Conservation (phyloP, 2,797 vertebrate genomes). For the Muraenolepis orangiensis region DNA sequence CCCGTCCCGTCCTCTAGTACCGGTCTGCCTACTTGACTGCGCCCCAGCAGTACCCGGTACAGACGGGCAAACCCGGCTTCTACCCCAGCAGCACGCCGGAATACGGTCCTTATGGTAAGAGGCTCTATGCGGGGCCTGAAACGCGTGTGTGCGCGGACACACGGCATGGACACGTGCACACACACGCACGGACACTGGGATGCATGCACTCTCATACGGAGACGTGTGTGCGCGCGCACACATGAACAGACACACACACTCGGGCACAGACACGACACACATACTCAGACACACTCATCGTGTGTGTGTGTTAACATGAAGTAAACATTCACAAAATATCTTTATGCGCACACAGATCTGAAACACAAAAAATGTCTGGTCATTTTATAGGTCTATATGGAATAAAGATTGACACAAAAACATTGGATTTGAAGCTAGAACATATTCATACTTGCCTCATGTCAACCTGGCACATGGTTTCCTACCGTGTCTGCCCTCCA, state of each 20-base stretch:
- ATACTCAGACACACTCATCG: too few species aligned
- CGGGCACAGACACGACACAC: not conserved
- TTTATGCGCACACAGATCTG: not conserved
- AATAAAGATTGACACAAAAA: too few species aligned
- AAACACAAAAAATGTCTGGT: not conserved
- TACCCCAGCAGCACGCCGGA: slow-evolving; percentile 92
- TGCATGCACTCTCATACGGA: too few species aligned
- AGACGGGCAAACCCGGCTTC: slow-evolving; percentile 85
- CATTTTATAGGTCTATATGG: not conserved
- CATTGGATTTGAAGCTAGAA: too few species aligned
- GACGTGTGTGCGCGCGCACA: too few species aligned
- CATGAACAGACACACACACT: too few species aligned
- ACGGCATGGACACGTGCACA: slow-evolving; percentile 11
- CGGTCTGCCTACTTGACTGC: slow-evolving; percentile 90
- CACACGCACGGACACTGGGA: too few species aligned
- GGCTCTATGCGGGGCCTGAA: slow-evolving; percentile 55
- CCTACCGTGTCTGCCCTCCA: not conserved
- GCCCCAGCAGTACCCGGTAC: slow-evolving; percentile 90
- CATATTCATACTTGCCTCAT: too few species aligned
- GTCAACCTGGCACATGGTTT: too few species aligned
- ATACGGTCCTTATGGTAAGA: slow-evolving; percentile 90
- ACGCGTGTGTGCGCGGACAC: not conserved
- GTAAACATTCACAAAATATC: too few species aligned
- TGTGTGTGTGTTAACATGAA: too few species aligned
- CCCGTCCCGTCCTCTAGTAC: slow-evolving; percentile 57